Base-by-base conservation (phyloP, 1,140 invertebrate species). In the Aporrectodea caliginosa region DNA sequence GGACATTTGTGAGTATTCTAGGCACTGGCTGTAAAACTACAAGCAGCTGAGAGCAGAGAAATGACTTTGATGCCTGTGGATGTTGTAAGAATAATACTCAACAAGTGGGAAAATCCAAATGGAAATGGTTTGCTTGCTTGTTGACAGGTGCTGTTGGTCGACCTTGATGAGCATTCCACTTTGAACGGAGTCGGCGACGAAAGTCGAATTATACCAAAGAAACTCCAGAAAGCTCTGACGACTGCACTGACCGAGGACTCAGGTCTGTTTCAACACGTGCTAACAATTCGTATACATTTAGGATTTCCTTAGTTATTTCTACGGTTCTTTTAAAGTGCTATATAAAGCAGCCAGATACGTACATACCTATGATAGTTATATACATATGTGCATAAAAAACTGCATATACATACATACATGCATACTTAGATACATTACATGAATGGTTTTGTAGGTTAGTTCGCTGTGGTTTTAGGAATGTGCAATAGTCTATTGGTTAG, bases 101-200 rank as follows among this genome's bases (percentile, higher is more conserved):
- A n/a, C n/a, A n/a, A n/a, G n/a, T n/a, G n/a, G n/a, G n/a, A n/a
- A n/a, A n/a, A n/a, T n/a, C n/a, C n/a, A n/a, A n/a, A n/a, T n/a
- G n/a, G n/a, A n/a, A n/a, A n/a, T n/a, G n/a, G n/a, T n/a, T n/a
- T n/a, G n/a, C n/a, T n/a, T n/a, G n/a, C 78, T 75, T 78, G 31
- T 77, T 88, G 87, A 6, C 82, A 92, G 91, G 90, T 91, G 12
- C 89, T 93, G 58, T 90, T 92, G 33, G 90, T 93, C 33, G 91
- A 93, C 88, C 84, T 93, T 69, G 92, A 93, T 84, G 88, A 89
- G 74, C 88, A 89, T 76, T 84, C 86, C 79, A 85, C 92, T 35
- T 35, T 92, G 1, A 85, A 87, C 73, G 86, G 88, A 73, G 88
- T 90, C 34, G 91, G 91, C 29, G 92, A 93, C 86, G 92, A 93